Evolutionary conservation across 2,888 invertebrate genomes (phyloP).

Genomic region (Tolmerus cingulatus): DNA sequence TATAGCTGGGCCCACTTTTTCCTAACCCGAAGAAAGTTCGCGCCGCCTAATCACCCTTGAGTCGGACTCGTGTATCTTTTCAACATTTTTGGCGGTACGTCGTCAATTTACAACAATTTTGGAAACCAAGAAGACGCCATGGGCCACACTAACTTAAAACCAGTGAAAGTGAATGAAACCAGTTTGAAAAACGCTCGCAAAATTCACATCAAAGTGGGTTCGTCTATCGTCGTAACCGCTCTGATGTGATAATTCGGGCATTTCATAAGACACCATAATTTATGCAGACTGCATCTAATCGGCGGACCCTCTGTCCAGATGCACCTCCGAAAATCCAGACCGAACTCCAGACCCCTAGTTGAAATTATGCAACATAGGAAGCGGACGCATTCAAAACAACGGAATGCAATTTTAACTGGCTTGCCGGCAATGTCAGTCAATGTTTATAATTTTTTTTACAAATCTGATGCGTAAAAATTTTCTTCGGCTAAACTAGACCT

Average conservation of each 20-base stretch:
- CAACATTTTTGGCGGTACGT: conserved; percentile 7
- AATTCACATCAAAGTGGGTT: conserved; percentile 6
- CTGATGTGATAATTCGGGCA: conserved; percentile 20
- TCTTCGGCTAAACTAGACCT: neutral
- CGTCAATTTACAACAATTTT: neutral
- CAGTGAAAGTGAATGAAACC: conserved; percentile 32
- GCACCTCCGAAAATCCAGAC: neutral
- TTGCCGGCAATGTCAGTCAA: neutral
- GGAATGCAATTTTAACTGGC: neutral
- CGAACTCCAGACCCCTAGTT: neutral
- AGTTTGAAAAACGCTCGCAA: conserved; percentile 9
- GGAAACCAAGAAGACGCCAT: neutral
- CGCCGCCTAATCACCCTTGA: neutral
- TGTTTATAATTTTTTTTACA: neutral
- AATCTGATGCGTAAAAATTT: neutral
- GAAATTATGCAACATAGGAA: neutral
- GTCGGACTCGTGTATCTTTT: neutral
- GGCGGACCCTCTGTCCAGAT: neutral
- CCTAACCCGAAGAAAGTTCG: neutral
- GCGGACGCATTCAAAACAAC: neutral
- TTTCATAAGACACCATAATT: conserved; percentile 17
- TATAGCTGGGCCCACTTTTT: conserved; percentile 18
- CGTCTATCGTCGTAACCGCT: neutral
- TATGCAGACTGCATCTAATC: neutral
- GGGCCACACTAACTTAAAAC: neutral